These are phyloP conservation scores for Hemicordylus capensis DNA, from an alignment of 2,113 vertebrate genomes.

Conservation along the genomic window DNA sequence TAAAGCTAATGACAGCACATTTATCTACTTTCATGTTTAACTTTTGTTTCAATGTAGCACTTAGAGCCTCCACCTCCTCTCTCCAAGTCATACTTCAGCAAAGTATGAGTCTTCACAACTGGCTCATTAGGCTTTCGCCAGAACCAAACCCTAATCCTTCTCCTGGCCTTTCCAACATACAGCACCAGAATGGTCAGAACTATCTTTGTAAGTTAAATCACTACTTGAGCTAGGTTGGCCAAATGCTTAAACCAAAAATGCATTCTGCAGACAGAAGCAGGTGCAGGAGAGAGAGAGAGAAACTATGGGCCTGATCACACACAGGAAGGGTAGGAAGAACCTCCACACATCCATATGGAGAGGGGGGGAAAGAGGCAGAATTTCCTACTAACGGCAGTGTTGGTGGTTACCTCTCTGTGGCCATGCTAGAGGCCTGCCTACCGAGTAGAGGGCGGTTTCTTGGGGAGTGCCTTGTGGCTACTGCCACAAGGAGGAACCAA, in stretches of 20 bases:
- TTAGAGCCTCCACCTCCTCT: background rate
- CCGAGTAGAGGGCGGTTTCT: too few relatives aligned
- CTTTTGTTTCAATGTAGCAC: background rate
- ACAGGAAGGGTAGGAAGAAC: background rate
- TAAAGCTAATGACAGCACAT: background rate
- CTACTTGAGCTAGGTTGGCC: background rate
- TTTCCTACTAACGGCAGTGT: background rate
- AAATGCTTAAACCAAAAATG: background rate
- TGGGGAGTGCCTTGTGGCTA: background rate
- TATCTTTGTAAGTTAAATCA: too few relatives aligned
- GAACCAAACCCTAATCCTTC: background rate
- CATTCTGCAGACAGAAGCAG: background rate
- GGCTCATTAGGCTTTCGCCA: background rate
- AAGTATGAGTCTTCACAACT: background rate
- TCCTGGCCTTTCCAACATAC: too few relatives aligned
- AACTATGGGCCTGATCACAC: too few relatives aligned
- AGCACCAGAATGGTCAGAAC: background rate
- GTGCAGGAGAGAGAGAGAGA: background rate
- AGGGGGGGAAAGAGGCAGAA: background rate
- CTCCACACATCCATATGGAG: background rate
- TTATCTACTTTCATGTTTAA: background rate
- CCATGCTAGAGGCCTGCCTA: background rate
- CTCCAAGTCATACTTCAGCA: background rate
- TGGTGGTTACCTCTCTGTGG: background rate
- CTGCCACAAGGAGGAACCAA: background rate